Evolutionary conservation across 2,888 invertebrate species (phyloP).

Genomic region (Tineola bisselliella): DNA sequence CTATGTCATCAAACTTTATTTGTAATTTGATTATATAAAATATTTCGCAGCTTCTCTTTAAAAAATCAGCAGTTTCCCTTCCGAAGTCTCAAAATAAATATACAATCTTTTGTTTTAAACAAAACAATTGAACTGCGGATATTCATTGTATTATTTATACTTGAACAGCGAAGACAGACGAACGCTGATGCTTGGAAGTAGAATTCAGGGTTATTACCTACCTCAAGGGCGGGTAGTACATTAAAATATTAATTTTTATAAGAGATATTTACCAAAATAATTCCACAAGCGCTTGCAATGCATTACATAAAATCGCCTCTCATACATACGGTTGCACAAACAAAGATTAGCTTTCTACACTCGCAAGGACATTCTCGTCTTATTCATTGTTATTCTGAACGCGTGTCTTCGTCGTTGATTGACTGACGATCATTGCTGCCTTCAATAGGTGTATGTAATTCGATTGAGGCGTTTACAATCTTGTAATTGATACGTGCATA

Average conservation of each 20-base stretch:
- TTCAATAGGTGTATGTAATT: no score
- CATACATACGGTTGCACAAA: not conserved
- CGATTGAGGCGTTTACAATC: no score
- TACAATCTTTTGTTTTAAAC: not conserved
- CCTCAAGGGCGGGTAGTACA: not conserved
- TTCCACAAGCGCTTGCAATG: no score
- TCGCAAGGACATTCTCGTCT: constrained; percentile 47
- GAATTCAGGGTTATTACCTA: no score
- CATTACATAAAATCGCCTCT: not conserved
- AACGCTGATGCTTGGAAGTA: no score
- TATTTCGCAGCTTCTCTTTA: no score
- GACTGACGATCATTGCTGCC: not conserved
- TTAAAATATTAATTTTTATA: no score
- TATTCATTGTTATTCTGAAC: constrained; percentile 29
- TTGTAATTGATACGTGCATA: no score
- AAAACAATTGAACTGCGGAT: not conserved
- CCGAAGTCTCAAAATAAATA: not conserved
- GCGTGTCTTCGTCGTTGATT: constrained; percentile 21
- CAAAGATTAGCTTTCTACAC: constrained; percentile 36
- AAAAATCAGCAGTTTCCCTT: not conserved
- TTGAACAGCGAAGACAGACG: not conserved
- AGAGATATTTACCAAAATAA: no score
- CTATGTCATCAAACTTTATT: no score
- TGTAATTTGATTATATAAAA: no score
- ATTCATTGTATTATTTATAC: not conserved